These are phyloP conservation scores for Mesorhabditis spiculigera DNA, from an alignment of 2,888 invertebrate species.

Conservation along the genomic window DNA sequence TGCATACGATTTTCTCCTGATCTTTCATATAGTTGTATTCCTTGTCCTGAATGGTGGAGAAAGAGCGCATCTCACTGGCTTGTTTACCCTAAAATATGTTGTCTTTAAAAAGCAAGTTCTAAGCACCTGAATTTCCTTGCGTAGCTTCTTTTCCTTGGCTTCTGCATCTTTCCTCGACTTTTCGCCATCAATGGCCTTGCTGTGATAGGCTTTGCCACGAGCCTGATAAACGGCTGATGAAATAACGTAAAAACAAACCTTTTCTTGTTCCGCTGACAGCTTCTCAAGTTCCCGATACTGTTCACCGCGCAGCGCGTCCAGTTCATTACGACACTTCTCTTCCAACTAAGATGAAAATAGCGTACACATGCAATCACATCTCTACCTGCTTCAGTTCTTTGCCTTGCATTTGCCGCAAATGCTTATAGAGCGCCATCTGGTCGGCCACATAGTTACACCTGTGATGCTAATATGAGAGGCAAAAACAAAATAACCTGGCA, in stretches of 20 bases:
- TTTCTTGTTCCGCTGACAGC: not conserved
- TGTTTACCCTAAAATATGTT: constrained; percentile 64
- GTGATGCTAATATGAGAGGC: not conserved
- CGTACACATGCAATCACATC: too few relatives aligned
- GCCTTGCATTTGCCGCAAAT: constrained; percentile 95
- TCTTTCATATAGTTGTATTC: constrained; percentile 93
- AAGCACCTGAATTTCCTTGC: constrained; percentile 80
- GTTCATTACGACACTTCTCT: constrained; percentile 89
- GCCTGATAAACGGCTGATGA: constrained; percentile 66
- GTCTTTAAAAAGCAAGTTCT: not conserved
- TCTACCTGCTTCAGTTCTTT: constrained; percentile 74
- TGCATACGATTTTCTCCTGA: constrained; percentile 73
- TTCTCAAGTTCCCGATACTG: constrained; percentile 80
- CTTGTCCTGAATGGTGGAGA: constrained; percentile 86
- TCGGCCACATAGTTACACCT: constrained; percentile 95
- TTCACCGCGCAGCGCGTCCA: constrained; percentile 90
- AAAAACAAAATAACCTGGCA: too few relatives aligned
- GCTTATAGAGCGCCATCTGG: constrained; percentile 74
- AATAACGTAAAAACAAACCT: not conserved
- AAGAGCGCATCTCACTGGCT: constrained; percentile 85
- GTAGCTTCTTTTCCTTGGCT: constrained; percentile 83
- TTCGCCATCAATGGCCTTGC: constrained; percentile 64
- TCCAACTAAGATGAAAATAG: constrained; percentile 70
- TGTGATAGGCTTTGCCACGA: constrained; percentile 79
- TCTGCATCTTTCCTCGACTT: constrained; percentile 76